Percentiles rank a stretch among this genome's conserved stretches.
Conservation (phyloP, 2,797 vertebrate species). For the Chiroxiphia lanceolata region DNA sequence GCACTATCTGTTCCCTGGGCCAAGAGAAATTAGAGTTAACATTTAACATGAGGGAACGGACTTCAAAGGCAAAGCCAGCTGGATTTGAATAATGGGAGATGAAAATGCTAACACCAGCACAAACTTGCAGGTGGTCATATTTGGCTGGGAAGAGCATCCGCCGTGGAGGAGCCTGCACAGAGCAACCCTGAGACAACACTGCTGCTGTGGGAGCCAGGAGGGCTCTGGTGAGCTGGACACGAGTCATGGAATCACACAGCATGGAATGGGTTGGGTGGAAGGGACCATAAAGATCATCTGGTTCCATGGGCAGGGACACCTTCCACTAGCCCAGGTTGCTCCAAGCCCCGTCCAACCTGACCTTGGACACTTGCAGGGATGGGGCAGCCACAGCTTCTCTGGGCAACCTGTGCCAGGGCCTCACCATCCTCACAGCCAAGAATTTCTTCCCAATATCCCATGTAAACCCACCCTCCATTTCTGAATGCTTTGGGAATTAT, state of each 20-base stretch:
- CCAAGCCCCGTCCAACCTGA: not conserved
- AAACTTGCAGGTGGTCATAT: constrained; percentile 71
- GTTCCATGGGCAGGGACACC: not conserved
- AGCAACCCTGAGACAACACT: not conserved
- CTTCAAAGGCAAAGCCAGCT: constrained; percentile 79
- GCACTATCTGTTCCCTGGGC: constrained; percentile 42
- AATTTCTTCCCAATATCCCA: not conserved
- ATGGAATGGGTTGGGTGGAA: not conserved
- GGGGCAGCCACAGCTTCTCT: not conserved
- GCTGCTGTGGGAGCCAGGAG: not conserved
- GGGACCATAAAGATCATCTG: fast-evolving
- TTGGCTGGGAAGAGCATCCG: constrained; percentile 48
- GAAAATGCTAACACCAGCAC: constrained; percentile 73
- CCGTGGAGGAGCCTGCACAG: not conserved
- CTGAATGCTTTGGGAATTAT: not conserved
- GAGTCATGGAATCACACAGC: not conserved
- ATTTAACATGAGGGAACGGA: constrained; percentile 65
- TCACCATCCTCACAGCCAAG: not conserved
- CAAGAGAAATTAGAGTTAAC: constrained; percentile 74
- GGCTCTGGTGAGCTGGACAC: not conserved
- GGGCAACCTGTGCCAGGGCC: not conserved
- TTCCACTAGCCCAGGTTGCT: not conserved
- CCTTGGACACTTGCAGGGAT: not conserved
- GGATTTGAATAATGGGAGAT: constrained; percentile 59
- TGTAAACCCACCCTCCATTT: not conserved